phyloP scores from a whole-genome alignment of 2,888 invertebrate species.

The Andrena dorsata region DNA sequence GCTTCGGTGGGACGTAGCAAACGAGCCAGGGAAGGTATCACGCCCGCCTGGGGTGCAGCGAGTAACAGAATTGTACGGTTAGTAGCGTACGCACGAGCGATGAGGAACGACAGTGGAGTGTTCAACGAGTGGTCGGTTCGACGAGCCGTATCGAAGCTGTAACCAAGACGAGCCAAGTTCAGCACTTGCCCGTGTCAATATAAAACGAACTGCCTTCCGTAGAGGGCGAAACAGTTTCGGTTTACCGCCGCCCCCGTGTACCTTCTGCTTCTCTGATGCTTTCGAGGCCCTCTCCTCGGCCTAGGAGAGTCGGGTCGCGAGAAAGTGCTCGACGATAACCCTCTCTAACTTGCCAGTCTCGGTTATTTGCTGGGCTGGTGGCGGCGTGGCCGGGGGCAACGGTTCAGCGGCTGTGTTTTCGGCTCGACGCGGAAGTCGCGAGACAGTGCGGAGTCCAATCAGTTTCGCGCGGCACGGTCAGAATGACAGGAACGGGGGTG shows the following conservation, averaged over 20 bases:
- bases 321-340: conserved; percentile 27
- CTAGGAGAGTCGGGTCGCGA: neutral
- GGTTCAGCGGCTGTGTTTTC: conserved; percentile 45
- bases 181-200: conserved; percentile 63
- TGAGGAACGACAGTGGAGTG: conserved; percentile 7
- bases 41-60: neutral
- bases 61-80: conserved; percentile 35
- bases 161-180: conserved; percentile 41
- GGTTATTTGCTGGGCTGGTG: conserved; percentile 70
- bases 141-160: conserved; percentile 43
- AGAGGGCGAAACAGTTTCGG: conserved; percentile 24
- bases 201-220: conserved; percentile 43
- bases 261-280: conserved; percentile 1
- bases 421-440: neutral
- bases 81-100: conserved; percentile 45
- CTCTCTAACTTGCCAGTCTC: conserved; percentile 60
- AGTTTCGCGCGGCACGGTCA: neutral
- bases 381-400: neutral
- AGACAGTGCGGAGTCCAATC: neutral
- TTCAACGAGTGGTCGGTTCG: conserved; percentile 33
- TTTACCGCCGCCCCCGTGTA: conserved; percentile 37
- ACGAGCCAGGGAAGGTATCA: neutral
- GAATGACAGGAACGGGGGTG: conserved; percentile 61
- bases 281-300: neutral
- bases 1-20: neutral